phyloP scores from a whole-genome alignment of 2,797 vertebrate species.

The Trematomus bernacchii region DNA sequence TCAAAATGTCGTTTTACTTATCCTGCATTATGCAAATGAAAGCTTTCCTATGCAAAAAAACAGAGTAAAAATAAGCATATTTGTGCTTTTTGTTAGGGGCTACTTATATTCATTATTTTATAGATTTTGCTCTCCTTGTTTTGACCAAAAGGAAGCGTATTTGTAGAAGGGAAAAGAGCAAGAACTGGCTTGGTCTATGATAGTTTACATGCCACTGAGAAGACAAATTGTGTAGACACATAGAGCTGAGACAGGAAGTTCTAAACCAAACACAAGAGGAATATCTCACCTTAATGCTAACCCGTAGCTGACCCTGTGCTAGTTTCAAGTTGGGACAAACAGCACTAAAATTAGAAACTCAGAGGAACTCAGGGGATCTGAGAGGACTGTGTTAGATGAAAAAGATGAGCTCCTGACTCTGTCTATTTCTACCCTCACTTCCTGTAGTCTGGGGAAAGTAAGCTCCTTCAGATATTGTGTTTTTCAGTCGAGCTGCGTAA shows the following conservation, averaged over 20 bases:
- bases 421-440: constrained; percentile 47
- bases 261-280: constrained; percentile 66
- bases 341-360: constrained; percentile 53
- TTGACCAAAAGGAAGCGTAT: constrained; percentile 16
- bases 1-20: neutral
- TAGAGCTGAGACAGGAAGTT: constrained; percentile 61
- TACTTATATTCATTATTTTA: neutral
- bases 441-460: constrained; percentile 9
- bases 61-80: neutral
- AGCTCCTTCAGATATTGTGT: constrained; percentile 4
- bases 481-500: constrained; percentile 15
- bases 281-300: constrained; percentile 66
- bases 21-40: neutral
- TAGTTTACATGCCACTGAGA: constrained; percentile 65
- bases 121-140: neutral
- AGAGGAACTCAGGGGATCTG: constrained; percentile 28
- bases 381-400: constrained; percentile 41
- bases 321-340: constrained; percentile 20
- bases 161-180: neutral
- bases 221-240: constrained; percentile 53
- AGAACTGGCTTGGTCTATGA: constrained; percentile 28
- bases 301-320: constrained; percentile 41
- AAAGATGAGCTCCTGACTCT: constrained; percentile 38
- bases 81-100: neutral
- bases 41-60: constrained; percentile 8